A percentile compares a stretch with the other conserved stretches of the same genome.
phyloP scores from a whole-genome alignment of 2,888 invertebrate genomes.

The Rhagonycha fulva region DNA sequence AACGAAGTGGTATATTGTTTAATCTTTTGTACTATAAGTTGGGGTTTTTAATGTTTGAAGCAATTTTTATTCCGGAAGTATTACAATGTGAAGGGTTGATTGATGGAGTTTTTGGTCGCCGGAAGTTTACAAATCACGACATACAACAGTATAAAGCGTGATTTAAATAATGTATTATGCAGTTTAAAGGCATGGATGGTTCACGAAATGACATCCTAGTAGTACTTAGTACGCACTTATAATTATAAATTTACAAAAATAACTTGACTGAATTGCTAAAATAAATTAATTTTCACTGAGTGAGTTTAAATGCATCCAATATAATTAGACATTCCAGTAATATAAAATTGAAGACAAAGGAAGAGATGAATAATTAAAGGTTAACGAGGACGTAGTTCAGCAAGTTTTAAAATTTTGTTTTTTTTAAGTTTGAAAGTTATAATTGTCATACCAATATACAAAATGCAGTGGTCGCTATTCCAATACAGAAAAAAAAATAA shows the following conservation, averaged over 20 bases:
- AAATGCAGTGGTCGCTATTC: too few species aligned
- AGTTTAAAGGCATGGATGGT: conserved; percentile 13
- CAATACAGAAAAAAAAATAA: too few species aligned
- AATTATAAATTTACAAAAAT: not conserved
- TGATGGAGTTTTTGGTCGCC: conserved; percentile 37
- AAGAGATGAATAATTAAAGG: too few species aligned
- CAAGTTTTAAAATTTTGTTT: too few species aligned
- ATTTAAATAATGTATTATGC: conserved; percentile 39
- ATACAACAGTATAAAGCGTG: conserved; percentile 39
- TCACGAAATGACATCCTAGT: conserved; percentile 8
- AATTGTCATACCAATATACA: too few species aligned
- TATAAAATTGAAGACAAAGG: too few species aligned
- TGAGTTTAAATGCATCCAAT: too few species aligned
- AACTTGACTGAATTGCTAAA: too few species aligned
- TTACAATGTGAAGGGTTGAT: conserved; percentile 30
- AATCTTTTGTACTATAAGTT: not conserved
- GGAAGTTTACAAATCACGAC: conserved; percentile 45
- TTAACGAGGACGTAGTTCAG: too few species aligned
- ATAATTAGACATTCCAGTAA: too few species aligned
- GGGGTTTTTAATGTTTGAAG: not conserved
- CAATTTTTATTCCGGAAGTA: not conserved
- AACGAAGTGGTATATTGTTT: not conserved
- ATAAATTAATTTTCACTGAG: too few species aligned
- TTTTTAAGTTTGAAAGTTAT: too few species aligned
- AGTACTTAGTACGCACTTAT: not conserved